Evolutionary conservation across 2,113 vertebrate species (phyloP).

Genomic region (Carettochelys insculpta): DNA sequence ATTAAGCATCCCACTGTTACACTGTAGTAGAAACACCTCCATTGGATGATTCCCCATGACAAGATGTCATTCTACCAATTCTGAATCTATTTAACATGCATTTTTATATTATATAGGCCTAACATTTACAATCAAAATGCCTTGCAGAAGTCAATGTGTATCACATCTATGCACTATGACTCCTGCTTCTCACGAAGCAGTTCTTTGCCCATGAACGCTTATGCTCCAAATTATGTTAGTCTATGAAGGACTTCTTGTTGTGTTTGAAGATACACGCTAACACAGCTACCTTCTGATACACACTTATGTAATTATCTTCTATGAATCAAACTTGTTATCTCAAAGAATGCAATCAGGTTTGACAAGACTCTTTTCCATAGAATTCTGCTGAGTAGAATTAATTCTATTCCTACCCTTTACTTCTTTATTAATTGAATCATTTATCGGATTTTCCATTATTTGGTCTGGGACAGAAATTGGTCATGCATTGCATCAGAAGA

Average conservation of each 20-base stretch:
- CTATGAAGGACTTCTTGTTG: no score
- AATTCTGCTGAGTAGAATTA: not conserved
- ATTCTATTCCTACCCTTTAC: not conserved
- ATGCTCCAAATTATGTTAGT: no score
- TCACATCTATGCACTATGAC: fast-evolving
- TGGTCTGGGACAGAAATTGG: not conserved
- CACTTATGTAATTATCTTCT: no score
- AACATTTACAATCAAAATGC: not conserved
- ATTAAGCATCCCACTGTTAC: not conserved
- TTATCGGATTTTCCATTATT: not conserved
- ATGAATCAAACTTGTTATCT: not conserved
- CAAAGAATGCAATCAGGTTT: not conserved
- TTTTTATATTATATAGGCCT: not conserved
- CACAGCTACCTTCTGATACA: no score
- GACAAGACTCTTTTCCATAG: not conserved
- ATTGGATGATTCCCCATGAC: not conserved
- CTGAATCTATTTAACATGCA: not conserved
- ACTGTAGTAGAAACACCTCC: not conserved
- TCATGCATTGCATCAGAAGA: fast-evolving
- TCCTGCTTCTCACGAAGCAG: no score
- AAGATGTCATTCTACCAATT: not conserved
- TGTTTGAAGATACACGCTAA: no score
- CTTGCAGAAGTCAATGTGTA: not conserved
- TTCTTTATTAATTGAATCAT: not conserved
- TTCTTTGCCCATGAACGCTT: no score